Evolutionary conservation across 2,113 vertebrate species (phyloP).

Genomic region (Laterallus jamaicensis): DNA sequence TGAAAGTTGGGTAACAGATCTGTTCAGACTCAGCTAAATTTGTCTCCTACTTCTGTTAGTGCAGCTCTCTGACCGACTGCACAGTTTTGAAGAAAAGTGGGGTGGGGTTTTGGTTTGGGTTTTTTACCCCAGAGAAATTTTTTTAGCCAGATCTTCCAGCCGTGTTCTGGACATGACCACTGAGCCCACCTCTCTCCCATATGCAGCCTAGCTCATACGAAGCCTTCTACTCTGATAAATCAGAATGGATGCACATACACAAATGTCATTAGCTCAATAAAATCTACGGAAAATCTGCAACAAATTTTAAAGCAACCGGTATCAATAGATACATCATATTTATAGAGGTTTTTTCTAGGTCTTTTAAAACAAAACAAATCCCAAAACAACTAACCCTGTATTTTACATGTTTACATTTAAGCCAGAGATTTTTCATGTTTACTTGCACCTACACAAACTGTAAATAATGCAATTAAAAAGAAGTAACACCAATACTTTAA

Average conservation of each 20-base stretch:
- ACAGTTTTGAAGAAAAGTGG: neutral
- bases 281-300: neutral
- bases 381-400: too few species aligned
- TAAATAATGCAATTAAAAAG: neutral
- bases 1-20: neutral
- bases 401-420: neutral
- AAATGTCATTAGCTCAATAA: neutral
- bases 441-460: neutral
- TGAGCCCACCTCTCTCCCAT: neutral
- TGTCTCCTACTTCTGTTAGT: neutral
- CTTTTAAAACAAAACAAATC: too few species aligned
- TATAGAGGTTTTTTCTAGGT: neutral
- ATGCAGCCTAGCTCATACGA: neutral
- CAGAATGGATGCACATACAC: neutral
- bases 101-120: neutral
- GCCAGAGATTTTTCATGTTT: neutral
- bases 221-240: neutral
- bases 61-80: neutral
- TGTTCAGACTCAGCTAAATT: neutral
- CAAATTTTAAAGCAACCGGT: neutral
- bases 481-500: neutral
- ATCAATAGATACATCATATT: neutral
- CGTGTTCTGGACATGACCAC: neutral
- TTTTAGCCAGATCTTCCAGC: neutral
- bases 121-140: neutral